phyloP scores from a whole-genome alignment of 2,888 invertebrate genomes.

The Lagria hirta region DNA sequence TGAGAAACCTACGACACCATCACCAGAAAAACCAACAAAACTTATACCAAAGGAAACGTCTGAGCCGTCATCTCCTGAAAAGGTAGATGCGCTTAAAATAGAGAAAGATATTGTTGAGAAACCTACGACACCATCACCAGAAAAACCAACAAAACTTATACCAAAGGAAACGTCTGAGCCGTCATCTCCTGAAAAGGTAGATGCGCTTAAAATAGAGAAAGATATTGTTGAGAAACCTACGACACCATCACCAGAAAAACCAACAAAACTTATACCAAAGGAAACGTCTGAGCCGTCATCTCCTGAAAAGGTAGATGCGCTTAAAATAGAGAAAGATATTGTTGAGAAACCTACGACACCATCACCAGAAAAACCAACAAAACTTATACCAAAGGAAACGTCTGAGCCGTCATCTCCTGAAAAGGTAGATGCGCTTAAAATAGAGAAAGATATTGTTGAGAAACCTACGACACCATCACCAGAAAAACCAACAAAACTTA shows the following conservation, averaged over 20 bases:
- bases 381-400: constrained; percentile 12
- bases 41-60: too few species aligned
- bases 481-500: not conserved
- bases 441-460: not conserved
- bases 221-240: too few species aligned
- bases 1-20: constrained; percentile 15
- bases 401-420: constrained; percentile 12
- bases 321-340: not conserved
- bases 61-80: too few species aligned
- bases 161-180: too few species aligned
- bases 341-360: not conserved
- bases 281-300: too few species aligned
- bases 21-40: constrained; percentile 11
- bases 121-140: too few species aligned
- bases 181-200: too few species aligned
- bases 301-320: not conserved
- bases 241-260: too few species aligned
- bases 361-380: constrained; percentile 2
- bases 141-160: too few species aligned
- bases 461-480: not conserved
- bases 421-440: constrained; percentile 4
- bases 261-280: not conserved
- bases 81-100: too few species aligned
- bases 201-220: too few species aligned
- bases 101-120: too few species aligned